phyloP scores from a whole-genome alignment of 2,113 vertebrate species.

The Entomyzon cyanotis region DNA sequence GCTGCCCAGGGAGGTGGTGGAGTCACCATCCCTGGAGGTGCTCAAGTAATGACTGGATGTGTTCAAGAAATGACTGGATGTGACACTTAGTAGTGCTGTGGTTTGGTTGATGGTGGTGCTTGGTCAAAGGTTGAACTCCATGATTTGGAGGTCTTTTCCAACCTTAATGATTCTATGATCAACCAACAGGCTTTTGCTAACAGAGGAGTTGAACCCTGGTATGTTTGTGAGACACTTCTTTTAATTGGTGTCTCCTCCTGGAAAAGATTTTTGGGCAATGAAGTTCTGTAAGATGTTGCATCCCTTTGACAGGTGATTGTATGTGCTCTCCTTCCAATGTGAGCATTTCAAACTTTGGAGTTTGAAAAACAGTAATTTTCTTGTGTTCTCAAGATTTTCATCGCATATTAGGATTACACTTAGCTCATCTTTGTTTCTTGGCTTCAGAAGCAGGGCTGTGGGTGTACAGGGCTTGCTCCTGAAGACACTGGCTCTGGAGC shows the following conservation, averaged over 20 bases:
- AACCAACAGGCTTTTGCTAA: not conserved
- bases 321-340: not conserved
- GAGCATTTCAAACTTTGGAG: not conserved
- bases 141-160: not conserved
- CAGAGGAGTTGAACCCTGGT: not conserved
- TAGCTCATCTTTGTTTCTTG: not conserved
- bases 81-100: not conserved
- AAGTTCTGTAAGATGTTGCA: not conserved
- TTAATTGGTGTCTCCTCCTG: not conserved
- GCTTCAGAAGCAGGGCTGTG: not conserved
- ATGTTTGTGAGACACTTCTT: not conserved
- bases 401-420: not conserved
- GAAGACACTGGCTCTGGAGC: not conserved
- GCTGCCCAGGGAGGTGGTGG: not conserved
- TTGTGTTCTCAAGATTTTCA: not conserved
- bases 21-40: not conserved
- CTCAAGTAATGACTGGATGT: accelerated
- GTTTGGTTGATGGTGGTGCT: not conserved
- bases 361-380: slow-evolving; percentile 35
- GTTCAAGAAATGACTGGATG: accelerated
- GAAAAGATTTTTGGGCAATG: not conserved
- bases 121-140: not conserved
- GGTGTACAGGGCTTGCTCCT: not conserved
- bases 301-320: slow-evolving; percentile 15
- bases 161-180: not conserved